Conservation (phyloP, 2,888 invertebrate genomes). For the Harpalus rubripes region DNA sequence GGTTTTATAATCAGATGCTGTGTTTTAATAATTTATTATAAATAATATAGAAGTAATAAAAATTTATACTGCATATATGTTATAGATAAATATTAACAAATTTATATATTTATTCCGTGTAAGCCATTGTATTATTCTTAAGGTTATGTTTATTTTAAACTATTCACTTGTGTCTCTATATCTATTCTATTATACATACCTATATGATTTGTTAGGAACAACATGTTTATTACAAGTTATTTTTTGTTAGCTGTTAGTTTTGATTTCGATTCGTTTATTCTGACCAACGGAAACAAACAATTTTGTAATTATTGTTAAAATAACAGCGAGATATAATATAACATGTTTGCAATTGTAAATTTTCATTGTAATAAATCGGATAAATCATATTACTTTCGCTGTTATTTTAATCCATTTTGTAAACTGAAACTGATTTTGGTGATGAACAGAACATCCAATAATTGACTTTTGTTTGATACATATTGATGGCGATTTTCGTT, state of each 20-base stretch:
- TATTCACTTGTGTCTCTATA: slow-evolving; percentile 45
- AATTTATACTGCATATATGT: slow-evolving; percentile 30
- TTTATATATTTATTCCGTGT: slow-evolving; percentile 38
- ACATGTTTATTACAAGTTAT: background rate
- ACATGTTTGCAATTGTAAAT: slow-evolving; percentile 23
- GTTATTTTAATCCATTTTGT: slow-evolving; percentile 35
- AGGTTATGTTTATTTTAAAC: slow-evolving; percentile 13
- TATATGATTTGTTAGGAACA: slow-evolving; percentile 22
- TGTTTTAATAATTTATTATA: slow-evolving; percentile 49
- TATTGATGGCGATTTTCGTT: slow-evolving; percentile 31
- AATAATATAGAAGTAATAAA: slow-evolving; percentile 33
- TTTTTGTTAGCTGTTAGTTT: background rate
- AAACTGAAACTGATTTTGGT: background rate
- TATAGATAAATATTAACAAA: slow-evolving; percentile 37
- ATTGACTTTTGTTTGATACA: slow-evolving; percentile 7
- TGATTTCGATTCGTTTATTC: slow-evolving; percentile 14
- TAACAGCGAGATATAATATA: slow-evolving; percentile 37
- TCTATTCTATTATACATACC: background rate
- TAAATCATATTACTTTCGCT: slow-evolving; percentile 33
- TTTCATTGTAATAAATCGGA: slow-evolving; percentile 15
- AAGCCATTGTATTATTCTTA: slow-evolving; percentile 19
- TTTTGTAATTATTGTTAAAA: slow-evolving; percentile 38
- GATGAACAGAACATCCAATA: slow-evolving; percentile 63
- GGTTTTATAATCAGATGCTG: slow-evolving; percentile 21
- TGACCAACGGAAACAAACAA: slow-evolving; percentile 24